phyloP scores from a whole-genome alignment of 2,113 vertebrate species.

The Rhinopomastus cyanomelas region DNA sequence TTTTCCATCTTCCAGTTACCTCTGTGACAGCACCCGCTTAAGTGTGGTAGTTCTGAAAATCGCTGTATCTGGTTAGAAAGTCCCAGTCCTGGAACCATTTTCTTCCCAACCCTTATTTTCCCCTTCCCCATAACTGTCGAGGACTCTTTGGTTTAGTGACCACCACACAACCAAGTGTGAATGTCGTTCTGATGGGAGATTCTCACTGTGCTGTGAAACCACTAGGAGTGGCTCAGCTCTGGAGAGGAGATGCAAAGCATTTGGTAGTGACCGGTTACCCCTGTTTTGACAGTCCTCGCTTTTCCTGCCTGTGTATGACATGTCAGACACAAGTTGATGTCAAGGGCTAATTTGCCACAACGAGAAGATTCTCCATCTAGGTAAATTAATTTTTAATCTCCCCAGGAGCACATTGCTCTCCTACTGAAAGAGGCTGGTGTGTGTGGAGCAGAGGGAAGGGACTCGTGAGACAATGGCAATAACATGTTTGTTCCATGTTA shows the following conservation, averaged over 20 bases:
- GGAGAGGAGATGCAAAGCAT: neutral
- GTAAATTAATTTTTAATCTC: neutral
- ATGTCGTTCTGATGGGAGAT: neutral
- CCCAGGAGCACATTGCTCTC: neutral
- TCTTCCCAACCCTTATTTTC: neutral
- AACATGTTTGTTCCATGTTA: neutral
- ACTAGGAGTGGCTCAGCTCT: neutral
- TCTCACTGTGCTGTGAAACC: neutral
- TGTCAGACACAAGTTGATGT: neutral
- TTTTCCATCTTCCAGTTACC: neutral
- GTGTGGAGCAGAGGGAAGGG: fast-evolving
- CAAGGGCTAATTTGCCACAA: neutral
- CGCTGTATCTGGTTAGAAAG: neutral
- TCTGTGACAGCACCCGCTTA: neutral
- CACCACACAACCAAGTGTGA: neutral
- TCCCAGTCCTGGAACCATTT: neutral
- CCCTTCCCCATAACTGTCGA: neutral
- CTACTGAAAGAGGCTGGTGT: fast-evolving
- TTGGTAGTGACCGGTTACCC: neutral
- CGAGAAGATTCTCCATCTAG: neutral
- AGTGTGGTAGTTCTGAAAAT: neutral
- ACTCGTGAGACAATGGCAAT: fast-evolving
- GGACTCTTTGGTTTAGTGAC: neutral
- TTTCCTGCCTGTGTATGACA: neutral
- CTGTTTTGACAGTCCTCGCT: neutral